Percentiles rank a stretch among this genome's conserved stretches.
These are phyloP conservation scores for Sphaeridia pumilis DNA, from an alignment of 2,888 invertebrate genomes.

Conservation along the genomic window DNA sequence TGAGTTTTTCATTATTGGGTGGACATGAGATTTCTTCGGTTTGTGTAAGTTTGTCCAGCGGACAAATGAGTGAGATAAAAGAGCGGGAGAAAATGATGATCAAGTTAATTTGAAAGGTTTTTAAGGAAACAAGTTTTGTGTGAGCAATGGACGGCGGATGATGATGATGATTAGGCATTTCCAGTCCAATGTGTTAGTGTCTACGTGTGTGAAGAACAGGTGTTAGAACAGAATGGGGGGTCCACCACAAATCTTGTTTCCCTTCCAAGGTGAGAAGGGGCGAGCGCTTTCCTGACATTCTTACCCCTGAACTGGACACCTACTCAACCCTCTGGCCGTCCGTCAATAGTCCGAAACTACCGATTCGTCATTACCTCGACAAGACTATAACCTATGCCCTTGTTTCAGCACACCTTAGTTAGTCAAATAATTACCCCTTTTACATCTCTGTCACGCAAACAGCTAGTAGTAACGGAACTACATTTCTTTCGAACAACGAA, in stretches of 20 bases:
- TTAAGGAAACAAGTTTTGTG: conserved; percentile 23
- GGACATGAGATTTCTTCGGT: too few species aligned
- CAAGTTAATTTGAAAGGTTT: conserved; percentile 23
- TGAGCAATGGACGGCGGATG: neutral
- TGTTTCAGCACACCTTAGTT: too few species aligned
- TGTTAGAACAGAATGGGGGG: conserved; percentile 28
- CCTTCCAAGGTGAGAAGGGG: neutral
- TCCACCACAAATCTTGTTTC: conserved; percentile 20
- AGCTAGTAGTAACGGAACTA: too few species aligned
- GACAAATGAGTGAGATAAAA: too few species aligned
- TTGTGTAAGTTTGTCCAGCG: too few species aligned
- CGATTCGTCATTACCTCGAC: conserved; percentile 16
- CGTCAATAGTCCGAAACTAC: conserved; percentile 22
- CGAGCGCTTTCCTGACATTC: conserved; percentile 7
- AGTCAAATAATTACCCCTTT: too few species aligned
- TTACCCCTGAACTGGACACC: conserved; percentile 10
- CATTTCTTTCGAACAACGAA: too few species aligned
- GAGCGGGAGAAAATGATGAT: conserved; percentile 13
- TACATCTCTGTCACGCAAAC: too few species aligned
- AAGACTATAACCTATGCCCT: too few species aligned
- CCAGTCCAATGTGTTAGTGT: too few species aligned
- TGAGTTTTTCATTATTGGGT: too few species aligned
- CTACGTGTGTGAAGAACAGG: conserved; percentile 25
- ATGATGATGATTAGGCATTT: neutral
- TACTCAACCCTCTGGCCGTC: too few species aligned